Conservation (phyloP, 1,140 invertebrate genomes). For the Caenorhabditis inopinata region DNA sequence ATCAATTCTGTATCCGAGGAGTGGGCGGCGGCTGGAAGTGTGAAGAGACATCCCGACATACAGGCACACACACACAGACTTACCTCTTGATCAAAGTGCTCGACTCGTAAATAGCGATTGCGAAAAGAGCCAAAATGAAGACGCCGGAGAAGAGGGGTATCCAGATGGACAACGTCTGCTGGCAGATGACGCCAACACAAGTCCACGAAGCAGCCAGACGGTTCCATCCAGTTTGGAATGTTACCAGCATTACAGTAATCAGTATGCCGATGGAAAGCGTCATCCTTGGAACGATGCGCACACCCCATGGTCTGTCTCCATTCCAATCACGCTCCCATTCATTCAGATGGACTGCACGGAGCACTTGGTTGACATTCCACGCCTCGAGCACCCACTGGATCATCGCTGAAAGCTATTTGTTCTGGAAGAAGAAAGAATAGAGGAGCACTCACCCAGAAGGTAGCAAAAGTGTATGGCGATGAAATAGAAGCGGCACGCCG, state of each 20-base stretch:
- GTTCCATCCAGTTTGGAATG: not conserved
- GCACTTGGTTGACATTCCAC: not conserved
- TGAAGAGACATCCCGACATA: not conserved
- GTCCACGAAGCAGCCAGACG: not conserved
- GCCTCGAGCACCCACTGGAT: not conserved
- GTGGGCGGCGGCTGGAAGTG: not conserved
- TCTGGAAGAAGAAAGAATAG: no score
- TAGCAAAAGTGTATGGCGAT: not conserved
- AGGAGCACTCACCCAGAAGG: not conserved
- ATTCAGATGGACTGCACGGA: not conserved
- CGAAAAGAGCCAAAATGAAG: not conserved
- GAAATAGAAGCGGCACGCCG: not conserved
- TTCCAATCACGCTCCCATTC: not conserved
- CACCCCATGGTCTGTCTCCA: not conserved
- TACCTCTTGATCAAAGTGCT: not conserved
- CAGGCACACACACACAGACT: not conserved
- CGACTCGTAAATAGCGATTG: not conserved
- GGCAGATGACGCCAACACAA: not conserved
- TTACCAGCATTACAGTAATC: not conserved
- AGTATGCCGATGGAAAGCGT: not conserved
- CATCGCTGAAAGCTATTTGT: not conserved
- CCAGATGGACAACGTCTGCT: not conserved
- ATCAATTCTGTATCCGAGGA: not conserved
- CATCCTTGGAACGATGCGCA: not conserved
- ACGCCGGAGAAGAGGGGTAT: not conserved